Percentiles rank a stretch among this genome's conserved stretches.
These are phyloP conservation scores for Capitulum mitella DNA, from an alignment of 2,888 invertebrate genomes.

Conservation along the genomic window DNA sequence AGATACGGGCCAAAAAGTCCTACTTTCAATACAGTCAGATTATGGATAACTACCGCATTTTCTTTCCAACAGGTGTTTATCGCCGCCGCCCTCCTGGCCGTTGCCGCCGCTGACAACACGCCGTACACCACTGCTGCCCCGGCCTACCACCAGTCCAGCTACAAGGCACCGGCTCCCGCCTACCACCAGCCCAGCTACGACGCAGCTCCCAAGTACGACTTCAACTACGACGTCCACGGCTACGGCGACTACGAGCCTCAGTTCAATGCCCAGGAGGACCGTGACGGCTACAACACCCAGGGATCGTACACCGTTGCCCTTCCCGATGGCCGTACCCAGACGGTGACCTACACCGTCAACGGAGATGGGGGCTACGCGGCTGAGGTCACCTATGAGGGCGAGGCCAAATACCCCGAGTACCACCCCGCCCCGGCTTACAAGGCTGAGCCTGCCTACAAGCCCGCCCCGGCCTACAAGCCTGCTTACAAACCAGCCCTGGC, in stretches of 20 bases:
- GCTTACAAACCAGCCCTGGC: no score
- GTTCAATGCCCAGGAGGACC: background rate
- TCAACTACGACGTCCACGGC: background rate
- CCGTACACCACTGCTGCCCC: background rate
- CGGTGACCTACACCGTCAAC: background rate
- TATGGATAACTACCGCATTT: no score
- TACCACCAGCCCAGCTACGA: background rate
- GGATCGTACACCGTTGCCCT: background rate
- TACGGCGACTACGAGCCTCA: background rate
- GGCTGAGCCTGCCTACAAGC: background rate
- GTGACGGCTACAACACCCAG: background rate
- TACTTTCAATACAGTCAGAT: no score
- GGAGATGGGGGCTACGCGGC: background rate
- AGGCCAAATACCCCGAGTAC: background rate
- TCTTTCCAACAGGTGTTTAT: background rate
- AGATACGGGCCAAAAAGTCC: no score
- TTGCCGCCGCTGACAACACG: background rate
- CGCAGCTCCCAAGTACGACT: background rate
- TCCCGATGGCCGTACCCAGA: background rate
- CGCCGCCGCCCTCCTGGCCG: background rate
- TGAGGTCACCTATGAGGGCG: constrained; percentile 1
- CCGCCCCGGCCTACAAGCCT: constrained; percentile 2
- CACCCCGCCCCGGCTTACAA: background rate
- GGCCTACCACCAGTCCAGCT: background rate
- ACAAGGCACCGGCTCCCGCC: no score